Percentiles rank a stretch among this genome's conserved stretches.
Conservation (phyloP, 2,888 invertebrate genomes). For the Lasioglossum figueresi region DNA sequence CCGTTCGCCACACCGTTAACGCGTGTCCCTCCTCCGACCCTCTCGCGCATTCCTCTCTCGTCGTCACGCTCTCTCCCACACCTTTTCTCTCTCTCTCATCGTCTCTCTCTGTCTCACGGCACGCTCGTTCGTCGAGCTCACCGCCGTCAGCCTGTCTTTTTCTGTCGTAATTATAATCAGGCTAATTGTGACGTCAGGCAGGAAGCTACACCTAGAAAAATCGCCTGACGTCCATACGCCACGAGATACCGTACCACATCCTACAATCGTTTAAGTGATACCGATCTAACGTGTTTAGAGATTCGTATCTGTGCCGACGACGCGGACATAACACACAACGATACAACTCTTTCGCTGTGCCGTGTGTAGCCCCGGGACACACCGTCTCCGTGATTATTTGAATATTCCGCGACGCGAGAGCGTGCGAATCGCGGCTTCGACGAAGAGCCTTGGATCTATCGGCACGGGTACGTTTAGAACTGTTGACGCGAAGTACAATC, state of each 20-base stretch:
- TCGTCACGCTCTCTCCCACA: constrained; percentile 50
- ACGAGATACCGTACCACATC: constrained; percentile 47
- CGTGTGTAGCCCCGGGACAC: neutral
- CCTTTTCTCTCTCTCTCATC: constrained; percentile 43
- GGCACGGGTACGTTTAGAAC: neutral
- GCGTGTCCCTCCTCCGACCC: constrained; percentile 55
- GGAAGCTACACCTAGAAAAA: constrained; percentile 83
- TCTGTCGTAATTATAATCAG: constrained; percentile 82
- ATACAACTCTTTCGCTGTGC: neutral
- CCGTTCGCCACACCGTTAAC: constrained; percentile 76
- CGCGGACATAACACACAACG: neutral
- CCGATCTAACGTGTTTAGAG: constrained; percentile 53
- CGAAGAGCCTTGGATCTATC: neutral
- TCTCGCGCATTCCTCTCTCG: constrained; percentile 51
- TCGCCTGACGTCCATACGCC: constrained; percentile 55
- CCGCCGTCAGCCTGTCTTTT: constrained; percentile 46
- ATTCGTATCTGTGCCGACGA: constrained; percentile 28
- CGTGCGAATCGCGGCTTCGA: neutral
- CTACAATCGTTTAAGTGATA: constrained; percentile 63
- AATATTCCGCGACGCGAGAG: constrained; percentile 9
- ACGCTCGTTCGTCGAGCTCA: constrained; percentile 34
- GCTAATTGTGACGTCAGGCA: constrained; percentile 83
- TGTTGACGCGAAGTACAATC: neutral
- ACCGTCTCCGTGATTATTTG: neutral
- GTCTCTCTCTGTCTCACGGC: constrained; percentile 20